Evolutionary conservation across 1,140 invertebrate species (phyloP), one percentile per base, ranked within the genome.

Genomic region (Bombus haemorrhoidalis): DNA sequence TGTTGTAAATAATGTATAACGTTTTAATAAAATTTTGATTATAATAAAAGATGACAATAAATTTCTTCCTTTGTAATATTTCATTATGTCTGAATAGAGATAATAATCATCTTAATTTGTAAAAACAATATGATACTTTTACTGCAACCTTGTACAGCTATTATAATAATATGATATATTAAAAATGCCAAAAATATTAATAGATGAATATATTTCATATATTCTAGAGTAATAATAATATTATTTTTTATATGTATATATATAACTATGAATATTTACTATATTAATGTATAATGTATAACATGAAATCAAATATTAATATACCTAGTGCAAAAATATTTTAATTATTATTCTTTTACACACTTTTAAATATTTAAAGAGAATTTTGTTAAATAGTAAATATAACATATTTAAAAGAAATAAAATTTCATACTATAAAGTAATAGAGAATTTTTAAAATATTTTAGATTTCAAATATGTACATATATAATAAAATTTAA

Each of bases 1-100:
- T 85, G 87, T 91, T 94, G 94, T 95, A 95, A 94, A 95, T 95
- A 95, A 94, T 94, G 94, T 93, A 92, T 94, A 93, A 94, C 88
- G 91, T 94, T 93, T 94, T 93, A 94, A 94, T 94, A 94, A 94
- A 95, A 93, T 90, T 88, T 93, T 93, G 90, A 90, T 85, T 87
- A 90, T 64, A 83, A 81, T 81, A 89, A 87, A 88, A 62, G 25
- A 4, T 22, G 3, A 12, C 18, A 59, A 77, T 59, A 62, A 62
- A 62, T 62, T 28, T 12, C 32, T 28, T 69, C 15, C 22, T 10
- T 37, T 53, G 3, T 72, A 41, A 72, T n/a, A 15, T 13, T 72
- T 0, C 34, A 72, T 28, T 68, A 5, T 68, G 4, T 64, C n/a
- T 32, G 62, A 64, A 64, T n/a, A 13, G 4, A 64, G 0, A 64